These are phyloP conservation scores for Plotosus lineatus DNA, from an alignment of 2,113 vertebrate genomes.

Conservation along the genomic window DNA sequence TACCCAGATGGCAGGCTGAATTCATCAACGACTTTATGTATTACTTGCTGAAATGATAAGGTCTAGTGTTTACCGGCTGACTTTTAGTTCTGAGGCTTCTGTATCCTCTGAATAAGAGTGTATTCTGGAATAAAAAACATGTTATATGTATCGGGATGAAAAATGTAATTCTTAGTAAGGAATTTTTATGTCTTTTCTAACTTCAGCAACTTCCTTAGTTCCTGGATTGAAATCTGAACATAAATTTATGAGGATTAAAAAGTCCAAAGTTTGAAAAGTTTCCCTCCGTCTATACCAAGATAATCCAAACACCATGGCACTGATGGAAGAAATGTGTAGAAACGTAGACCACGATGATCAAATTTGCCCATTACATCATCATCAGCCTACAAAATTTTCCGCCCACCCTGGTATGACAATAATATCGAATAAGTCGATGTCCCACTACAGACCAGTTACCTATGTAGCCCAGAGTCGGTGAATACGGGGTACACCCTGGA, in stretches of 20 bases:
- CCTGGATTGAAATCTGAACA: background rate
- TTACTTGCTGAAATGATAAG: constrained; percentile 29
- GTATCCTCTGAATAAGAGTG: background rate
- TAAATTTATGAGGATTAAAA: too few relatives aligned
- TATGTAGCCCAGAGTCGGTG: too few relatives aligned
- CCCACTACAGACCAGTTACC: background rate
- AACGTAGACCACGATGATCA: too few relatives aligned
- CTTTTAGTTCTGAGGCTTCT: background rate
- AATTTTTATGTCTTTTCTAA: background rate
- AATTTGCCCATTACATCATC: too few relatives aligned
- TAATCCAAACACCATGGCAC: too few relatives aligned
- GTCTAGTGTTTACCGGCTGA: background rate
- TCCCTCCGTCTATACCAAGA: too few relatives aligned
- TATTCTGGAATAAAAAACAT: background rate
- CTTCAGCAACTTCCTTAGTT: background rate
- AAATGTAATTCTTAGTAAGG: background rate
- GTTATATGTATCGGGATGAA: background rate
- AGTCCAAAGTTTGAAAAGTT: too few relatives aligned
- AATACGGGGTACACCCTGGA: too few relatives aligned
- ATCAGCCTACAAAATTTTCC: too few relatives aligned
- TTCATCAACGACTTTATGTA: constrained; percentile 32
- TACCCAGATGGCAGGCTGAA: constrained; percentile 19
- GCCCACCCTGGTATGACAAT: too few relatives aligned
- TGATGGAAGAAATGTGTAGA: too few relatives aligned
- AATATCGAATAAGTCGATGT: too few relatives aligned